Base-by-base conservation (phyloP, 2,888 invertebrate genomes). In the Mantis religiosa region DNA sequence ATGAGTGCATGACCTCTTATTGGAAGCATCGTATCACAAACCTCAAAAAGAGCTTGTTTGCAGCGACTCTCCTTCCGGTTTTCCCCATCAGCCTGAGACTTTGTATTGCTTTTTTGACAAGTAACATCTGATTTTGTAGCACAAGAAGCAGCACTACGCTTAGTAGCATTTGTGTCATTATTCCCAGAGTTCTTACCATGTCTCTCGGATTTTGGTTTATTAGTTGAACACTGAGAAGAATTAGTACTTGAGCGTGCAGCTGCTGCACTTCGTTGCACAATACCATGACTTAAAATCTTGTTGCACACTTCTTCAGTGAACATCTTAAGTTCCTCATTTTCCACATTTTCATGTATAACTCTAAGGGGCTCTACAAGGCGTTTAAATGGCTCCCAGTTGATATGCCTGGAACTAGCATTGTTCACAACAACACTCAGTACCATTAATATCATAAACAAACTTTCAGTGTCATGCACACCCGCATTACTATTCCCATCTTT, bases 1-100 rank as follows among this genome's bases (percentile, higher is more conserved):
- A 97, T 95, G 82, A 98, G 93, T 12, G 96, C 98, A 93, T 98
- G 98, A 20, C 97, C 98, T 92, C 96, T 94, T 0, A 97, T 95
- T n/a, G 98, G 98, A 85, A 98, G 92, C 89, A 97, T 92, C 41
- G 95, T 94, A 93, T 97, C 96, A 91, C 95, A 95, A 28, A 96
- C 93, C 92, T 97, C 96, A 87, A 94, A 93, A 88, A 97, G 92
- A 0, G 97, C 97, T 91, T 94, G 94, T 89, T 95, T 94, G 91
- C 95, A 95, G 84, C 94, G 93, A 87, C 94, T 93, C 82, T 86
- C 85, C 30, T 87, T 88, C 47, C 85, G 86, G 14, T n/a, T 47
- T 8, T 89, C 89, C 34, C n/a, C 34, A 27, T 86, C 82, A n/a
- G 47, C 34, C 28, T 47, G 83, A n/a, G 28, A 12, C 25, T 82